phyloP scores from a whole-genome alignment of 2,797 vertebrate genomes.

The Argya squamiceps region DNA sequence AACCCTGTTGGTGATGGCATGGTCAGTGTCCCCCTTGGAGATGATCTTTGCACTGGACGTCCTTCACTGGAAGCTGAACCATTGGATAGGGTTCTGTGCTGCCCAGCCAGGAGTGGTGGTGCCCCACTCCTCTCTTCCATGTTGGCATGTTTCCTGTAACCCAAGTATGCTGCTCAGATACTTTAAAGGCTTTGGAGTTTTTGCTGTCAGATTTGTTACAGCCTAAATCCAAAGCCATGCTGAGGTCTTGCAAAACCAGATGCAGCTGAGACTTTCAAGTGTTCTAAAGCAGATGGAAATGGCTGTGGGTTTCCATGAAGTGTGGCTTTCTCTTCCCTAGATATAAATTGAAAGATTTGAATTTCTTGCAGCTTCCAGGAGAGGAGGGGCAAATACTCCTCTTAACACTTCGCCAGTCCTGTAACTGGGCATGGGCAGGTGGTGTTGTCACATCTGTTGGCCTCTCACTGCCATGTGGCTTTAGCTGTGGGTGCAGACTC shows the following conservation, averaged over 20 bases:
- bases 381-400: background rate
- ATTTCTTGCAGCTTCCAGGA: background rate
- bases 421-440: background rate
- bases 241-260: slow-evolving; percentile 1
- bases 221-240: background rate
- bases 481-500: background rate
- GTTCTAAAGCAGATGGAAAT: background rate
- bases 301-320: slow-evolving; percentile 6
- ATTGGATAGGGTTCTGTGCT: background rate
- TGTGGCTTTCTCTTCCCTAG: background rate
- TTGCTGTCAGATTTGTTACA: background rate
- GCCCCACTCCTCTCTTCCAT: background rate
- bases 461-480: background rate
- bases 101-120: background rate
- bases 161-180: background rate
- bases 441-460: background rate
- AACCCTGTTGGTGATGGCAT: background rate
- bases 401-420: background rate
- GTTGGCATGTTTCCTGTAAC: background rate
- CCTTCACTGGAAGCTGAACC: background rate
- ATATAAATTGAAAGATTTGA: background rate
- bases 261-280: background rate
- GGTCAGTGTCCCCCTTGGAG: background rate
- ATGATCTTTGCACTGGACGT: background rate
- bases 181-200: background rate